A percentile compares a stretch with the other conserved stretches of the same genome.
Evolutionary conservation across 2,888 invertebrate genomes (phyloP).

Genomic region (Neocrepidodera transversa): DNA sequence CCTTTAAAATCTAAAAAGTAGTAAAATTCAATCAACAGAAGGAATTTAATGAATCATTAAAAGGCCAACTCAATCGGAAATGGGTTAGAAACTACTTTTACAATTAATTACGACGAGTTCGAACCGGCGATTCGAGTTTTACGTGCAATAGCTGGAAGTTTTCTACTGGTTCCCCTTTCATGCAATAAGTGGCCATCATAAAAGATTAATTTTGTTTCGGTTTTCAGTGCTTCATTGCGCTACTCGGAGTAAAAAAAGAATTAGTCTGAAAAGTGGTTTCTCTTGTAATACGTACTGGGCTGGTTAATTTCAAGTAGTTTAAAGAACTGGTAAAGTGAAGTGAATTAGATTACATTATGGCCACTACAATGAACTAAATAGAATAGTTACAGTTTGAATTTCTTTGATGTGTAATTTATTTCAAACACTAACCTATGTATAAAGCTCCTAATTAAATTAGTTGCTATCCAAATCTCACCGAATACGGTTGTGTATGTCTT

Average conservation of each 20-base stretch:
- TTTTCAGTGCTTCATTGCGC: not conserved
- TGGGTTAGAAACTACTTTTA: constrained; percentile 27
- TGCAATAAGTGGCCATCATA: constrained; percentile 23
- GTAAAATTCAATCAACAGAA: constrained; percentile 28
- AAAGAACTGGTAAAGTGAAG: too few species aligned
- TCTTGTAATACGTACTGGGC: constrained; percentile 1
- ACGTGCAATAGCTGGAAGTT: constrained; percentile 23
- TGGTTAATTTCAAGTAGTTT: constrained; percentile 1
- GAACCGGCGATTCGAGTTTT: constrained; percentile 13
- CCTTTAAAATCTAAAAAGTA: constrained; percentile 13
- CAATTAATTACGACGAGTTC: constrained; percentile 28
- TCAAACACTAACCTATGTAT: too few species aligned
- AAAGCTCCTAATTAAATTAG: too few species aligned
- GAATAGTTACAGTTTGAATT: too few species aligned
- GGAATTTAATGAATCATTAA: constrained; percentile 28
- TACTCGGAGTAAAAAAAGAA: not conserved
- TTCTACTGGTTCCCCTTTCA: constrained; percentile 12
- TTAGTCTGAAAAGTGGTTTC: constrained; percentile 4
- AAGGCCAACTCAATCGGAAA: constrained; percentile 27
- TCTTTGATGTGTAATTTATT: too few species aligned
- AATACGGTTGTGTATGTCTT: too few species aligned
- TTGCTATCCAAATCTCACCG: too few species aligned
- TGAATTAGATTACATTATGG: too few species aligned
- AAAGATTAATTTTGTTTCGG: constrained; percentile 28
- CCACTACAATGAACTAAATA: too few species aligned